These are phyloP conservation scores for Acanthurus tractus DNA, from an alignment of 2,797 vertebrate species.

Conservation along the genomic window DNA sequence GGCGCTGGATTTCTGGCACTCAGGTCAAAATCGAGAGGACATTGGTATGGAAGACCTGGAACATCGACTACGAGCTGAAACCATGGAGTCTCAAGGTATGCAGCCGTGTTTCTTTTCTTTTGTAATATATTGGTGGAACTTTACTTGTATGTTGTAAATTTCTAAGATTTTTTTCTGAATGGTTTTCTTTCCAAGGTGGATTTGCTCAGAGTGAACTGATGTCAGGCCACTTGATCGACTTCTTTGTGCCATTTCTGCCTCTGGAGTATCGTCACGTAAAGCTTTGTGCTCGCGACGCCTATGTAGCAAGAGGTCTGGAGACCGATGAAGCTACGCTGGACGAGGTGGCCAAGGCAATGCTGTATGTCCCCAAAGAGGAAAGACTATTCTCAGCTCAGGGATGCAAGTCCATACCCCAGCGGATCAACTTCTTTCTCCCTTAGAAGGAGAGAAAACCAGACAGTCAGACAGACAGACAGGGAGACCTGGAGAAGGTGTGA, in stretches of 20 bases:
- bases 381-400: constrained; percentile 95
- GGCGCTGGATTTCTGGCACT: constrained; percentile 92
- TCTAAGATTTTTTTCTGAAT: not conserved
- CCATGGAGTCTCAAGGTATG: constrained; percentile 88
- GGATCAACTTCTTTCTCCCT: constrained; percentile 93
- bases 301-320: constrained; percentile 86
- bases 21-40: constrained; percentile 91
- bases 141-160: not conserved
- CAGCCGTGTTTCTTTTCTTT: not conserved
- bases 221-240: constrained; percentile 90
- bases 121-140: not conserved
- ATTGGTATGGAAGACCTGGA: constrained; percentile 92
- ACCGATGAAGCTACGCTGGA: constrained; percentile 88
- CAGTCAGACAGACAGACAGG: constrained; percentile 1
- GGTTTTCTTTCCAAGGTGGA: constrained; percentile 70
- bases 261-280: constrained; percentile 93
- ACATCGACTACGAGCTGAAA: constrained; percentile 86
- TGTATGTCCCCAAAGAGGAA: constrained; percentile 93
- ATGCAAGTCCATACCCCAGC: constrained; percentile 95
- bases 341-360: constrained; percentile 91
- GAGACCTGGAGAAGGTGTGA: constrained; percentile 52
- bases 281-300: constrained; percentile 91
- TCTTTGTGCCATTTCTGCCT: constrained; percentile 94
- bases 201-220: constrained; percentile 90
- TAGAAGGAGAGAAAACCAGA: constrained; percentile 67